Conservation (phyloP, 1,140 invertebrate genomes). For the Caenorhabditis remanei region DNA sequence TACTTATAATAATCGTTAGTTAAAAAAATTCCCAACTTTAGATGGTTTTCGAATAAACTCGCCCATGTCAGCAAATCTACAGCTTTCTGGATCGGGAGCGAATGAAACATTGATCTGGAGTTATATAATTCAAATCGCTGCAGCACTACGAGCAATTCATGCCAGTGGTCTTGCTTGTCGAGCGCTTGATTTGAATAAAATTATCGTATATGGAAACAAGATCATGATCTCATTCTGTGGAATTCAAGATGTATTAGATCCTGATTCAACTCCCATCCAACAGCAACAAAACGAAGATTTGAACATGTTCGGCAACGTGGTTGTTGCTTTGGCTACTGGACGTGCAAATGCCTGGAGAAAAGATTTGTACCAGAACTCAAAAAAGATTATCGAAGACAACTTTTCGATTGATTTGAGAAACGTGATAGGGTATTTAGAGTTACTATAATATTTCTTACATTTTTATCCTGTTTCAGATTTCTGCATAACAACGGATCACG, state of each 20-base stretch:
- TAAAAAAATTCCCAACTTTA: background rate
- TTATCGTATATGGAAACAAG: slow-evolving; percentile 81
- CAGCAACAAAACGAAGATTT: slow-evolving; percentile 84
- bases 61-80: slow-evolving; percentile 86
- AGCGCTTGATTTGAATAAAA: slow-evolving; percentile 90
- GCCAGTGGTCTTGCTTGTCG: slow-evolving; percentile 84
- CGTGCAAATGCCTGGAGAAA: slow-evolving; percentile 83
- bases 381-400: slow-evolving; percentile 6
- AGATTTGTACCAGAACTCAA: background rate
- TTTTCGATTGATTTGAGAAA: slow-evolving; percentile 25
- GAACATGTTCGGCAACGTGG: slow-evolving; percentile 89
- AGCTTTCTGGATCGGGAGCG: slow-evolving; percentile 82
- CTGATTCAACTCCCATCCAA: slow-evolving; percentile 50
- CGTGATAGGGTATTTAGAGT: slow-evolving; percentile 6
- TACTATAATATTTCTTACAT: background rate
- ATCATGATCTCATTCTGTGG: slow-evolving; percentile 53
- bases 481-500: slow-evolving; percentile 80
- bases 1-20: slow-evolving; percentile 79
- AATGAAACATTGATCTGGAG: slow-evolving; percentile 93
- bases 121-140: slow-evolving; percentile 93
- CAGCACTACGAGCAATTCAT: slow-evolving; percentile 92
- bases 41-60: slow-evolving; percentile 78
- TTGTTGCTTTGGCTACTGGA: slow-evolving; percentile 88
- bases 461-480: background rate
- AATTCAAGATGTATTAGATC: slow-evolving; percentile 38